A percentile compares a stretch with the other conserved stretches of the same genome.
These are phyloP conservation scores for Cryptotermes secundus DNA, from an alignment of 1,140 invertebrate genomes.

Conservation along the genomic window DNA sequence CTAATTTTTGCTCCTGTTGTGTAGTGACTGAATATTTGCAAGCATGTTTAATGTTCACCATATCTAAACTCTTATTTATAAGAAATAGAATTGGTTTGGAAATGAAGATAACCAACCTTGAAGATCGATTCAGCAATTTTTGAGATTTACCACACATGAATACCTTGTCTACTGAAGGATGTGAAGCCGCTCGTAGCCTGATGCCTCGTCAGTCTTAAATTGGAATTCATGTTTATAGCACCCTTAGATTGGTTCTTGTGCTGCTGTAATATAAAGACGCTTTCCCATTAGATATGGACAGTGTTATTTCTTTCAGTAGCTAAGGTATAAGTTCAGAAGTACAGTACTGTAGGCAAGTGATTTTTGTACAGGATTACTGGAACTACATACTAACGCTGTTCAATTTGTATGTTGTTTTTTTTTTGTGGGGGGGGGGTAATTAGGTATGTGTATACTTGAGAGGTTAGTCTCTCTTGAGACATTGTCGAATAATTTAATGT, in stretches of 20 bases:
- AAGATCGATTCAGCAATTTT: neutral
- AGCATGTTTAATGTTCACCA: neutral
- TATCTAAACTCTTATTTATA: neutral
- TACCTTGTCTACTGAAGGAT: neutral
- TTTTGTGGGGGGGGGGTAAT: neutral
- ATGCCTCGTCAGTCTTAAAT: neutral
- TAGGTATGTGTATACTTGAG: neutral
- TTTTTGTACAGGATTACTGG: neutral
- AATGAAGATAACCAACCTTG: neutral
- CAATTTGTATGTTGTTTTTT: neutral
- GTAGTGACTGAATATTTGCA: slow-evolving; percentile 10
- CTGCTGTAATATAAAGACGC: neutral
- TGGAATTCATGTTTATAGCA: slow-evolving; percentile 1
- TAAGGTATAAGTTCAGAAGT: neutral
- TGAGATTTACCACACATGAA: neutral
- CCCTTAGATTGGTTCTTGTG: slow-evolving; percentile 12
- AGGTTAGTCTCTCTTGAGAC: neutral
- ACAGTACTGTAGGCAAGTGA: neutral
- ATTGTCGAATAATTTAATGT: neutral
- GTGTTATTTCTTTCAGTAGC: slow-evolving; percentile 14
- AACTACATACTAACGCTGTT: neutral
- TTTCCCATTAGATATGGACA: neutral
- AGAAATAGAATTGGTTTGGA: slow-evolving; percentile 14
- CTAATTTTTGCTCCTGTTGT: neutral
- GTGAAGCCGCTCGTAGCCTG: neutral